Evolutionary conservation across 2,888 invertebrate species (phyloP).

Genomic region (Antheraea assamensis): DNA sequence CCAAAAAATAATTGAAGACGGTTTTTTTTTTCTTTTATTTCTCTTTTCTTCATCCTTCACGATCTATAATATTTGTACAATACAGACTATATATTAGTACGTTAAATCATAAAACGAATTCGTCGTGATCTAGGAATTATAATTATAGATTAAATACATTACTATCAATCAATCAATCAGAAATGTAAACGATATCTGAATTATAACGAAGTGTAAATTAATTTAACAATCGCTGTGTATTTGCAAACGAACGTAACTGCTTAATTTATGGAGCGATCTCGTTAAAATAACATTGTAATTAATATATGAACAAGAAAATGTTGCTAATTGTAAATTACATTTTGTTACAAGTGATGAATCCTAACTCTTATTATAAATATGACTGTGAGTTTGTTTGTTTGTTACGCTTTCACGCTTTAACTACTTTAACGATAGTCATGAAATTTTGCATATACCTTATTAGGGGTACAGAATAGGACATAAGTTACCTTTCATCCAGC

Average conservation of each 20-base stretch:
- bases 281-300: slow-evolving; percentile 58
- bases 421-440: too few relatives aligned
- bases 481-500: too few relatives aligned
- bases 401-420: too few relatives aligned
- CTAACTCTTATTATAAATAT: too few relatives aligned
- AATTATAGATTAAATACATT: neutral
- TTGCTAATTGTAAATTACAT: neutral
- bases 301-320: slow-evolving; percentile 52
- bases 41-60: too few relatives aligned
- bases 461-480: too few relatives aligned
- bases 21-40: too few relatives aligned
- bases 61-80: too few relatives aligned
- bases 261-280: slow-evolving; percentile 49
- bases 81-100: neutral
- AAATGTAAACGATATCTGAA: neutral
- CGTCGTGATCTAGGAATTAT: neutral
- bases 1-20: too few relatives aligned
- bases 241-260: slow-evolving; percentile 53
- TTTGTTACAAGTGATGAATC: too few relatives aligned
- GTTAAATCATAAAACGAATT: neutral
- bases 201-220: neutral
- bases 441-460: too few relatives aligned
- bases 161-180: neutral
- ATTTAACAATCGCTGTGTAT: slow-evolving; percentile 26
- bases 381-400: too few relatives aligned